A percentile compares a stretch with the other conserved stretches of the same genome.
These are phyloP conservation scores for Battus philenor DNA, from an alignment of 1,140 invertebrate genomes.

Conservation along the genomic window DNA sequence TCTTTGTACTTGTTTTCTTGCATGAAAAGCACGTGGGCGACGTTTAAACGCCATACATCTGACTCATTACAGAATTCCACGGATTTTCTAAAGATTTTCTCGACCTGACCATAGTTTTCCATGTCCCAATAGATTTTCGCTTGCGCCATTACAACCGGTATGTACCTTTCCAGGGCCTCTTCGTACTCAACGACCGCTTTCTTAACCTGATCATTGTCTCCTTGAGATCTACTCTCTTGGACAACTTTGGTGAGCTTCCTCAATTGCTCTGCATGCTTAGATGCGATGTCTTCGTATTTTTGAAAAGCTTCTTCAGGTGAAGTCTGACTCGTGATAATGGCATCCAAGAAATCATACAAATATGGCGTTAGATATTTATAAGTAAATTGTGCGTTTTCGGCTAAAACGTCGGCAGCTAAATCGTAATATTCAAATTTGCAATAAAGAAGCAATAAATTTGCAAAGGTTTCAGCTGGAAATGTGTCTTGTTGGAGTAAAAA, in stretches of 20 bases:
- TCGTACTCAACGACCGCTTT: conserved; percentile 95
- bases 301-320: conserved; percentile 97
- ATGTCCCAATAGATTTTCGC: conserved; percentile 99
- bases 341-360: conserved; percentile 93
- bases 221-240: conserved; percentile 91
- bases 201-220: conserved; percentile 92
- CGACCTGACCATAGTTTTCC: conserved; percentile 96
- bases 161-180: conserved; percentile 90
- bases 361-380: conserved; percentile 97
- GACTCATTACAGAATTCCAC: conserved; percentile 99
- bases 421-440: conserved; percentile 99
- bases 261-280: conserved; percentile 92
- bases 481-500: conserved; percentile 97
- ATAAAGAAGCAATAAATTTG: conserved; percentile 96
- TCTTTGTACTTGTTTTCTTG: conserved; percentile 99
- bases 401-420: conserved; percentile 97
- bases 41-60: conserved; percentile 97
- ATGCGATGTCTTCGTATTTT: conserved; percentile 97
- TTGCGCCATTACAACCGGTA: conserved; percentile 98
- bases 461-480: conserved; percentile 98
- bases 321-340: conserved; percentile 97
- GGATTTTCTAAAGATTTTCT: conserved; percentile 96
- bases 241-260: conserved; percentile 95
- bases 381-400: conserved; percentile 97
- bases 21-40: conserved; percentile 99